Conservation (phyloP, 2,888 invertebrate species). For the Coelopa pilipes region DNA sequence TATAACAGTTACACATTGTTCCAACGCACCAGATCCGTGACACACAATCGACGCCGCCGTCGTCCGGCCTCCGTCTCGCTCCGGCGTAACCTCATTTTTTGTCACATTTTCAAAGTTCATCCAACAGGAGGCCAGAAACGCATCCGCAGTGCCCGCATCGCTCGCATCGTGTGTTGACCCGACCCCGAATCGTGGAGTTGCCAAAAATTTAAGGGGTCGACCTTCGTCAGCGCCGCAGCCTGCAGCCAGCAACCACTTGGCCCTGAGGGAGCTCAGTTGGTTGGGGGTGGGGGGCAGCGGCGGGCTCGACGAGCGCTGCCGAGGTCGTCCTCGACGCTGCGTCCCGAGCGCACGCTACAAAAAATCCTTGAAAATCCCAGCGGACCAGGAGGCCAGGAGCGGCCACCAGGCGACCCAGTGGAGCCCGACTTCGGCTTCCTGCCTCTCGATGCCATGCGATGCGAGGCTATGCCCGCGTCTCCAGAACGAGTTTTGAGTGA, state of each 20-base stretch:
- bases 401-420: neutral
- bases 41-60: too few species aligned
- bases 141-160: neutral
- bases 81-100: slow-evolving; percentile 53
- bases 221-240: neutral
- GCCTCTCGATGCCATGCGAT: neutral
- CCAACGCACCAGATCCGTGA: too few species aligned
- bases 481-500: neutral
- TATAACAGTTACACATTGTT: too few species aligned
- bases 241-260: neutral
- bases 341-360: slow-evolving; percentile 49
- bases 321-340: neutral
- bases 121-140: slow-evolving; percentile 54
- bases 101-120: slow-evolving; percentile 56
- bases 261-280: too few species aligned
- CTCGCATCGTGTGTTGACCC: neutral
- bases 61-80: neutral
- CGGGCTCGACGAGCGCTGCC: too few species aligned
- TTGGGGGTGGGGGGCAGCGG: slow-evolving; percentile 17
- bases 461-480: neutral
- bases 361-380: slow-evolving; percentile 63
- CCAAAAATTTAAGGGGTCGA: neutral
- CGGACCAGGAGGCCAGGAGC: slow-evolving; percentile 58
- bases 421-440: neutral
- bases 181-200: slow-evolving; percentile 11